These are phyloP conservation scores for Microcebus tavaratra DNA, from an alignment of 2,113 vertebrate species.

Conservation along the genomic window DNA sequence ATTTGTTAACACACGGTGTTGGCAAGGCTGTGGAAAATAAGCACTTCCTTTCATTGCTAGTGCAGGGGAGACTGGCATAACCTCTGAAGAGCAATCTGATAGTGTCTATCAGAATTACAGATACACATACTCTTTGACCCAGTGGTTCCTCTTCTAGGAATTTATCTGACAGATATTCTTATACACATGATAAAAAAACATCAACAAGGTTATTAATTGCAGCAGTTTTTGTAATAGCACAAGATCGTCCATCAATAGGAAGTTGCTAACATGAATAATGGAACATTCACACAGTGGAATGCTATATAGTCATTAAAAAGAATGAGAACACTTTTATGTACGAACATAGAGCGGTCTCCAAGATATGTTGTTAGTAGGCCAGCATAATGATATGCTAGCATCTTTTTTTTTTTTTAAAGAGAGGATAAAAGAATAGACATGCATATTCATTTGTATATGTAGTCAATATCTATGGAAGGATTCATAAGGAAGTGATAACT, in stretches of 20 bases:
- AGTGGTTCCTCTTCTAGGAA: background rate
- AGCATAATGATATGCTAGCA: background rate
- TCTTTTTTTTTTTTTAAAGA: background rate
- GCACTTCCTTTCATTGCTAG: too few species aligned
- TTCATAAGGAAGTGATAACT: background rate
- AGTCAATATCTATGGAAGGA: background rate
- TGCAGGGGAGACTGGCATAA: background rate
- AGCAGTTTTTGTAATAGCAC: background rate
- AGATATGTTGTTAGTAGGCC: background rate
- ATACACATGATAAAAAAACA: background rate
- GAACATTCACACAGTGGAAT: background rate
- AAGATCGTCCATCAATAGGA: background rate
- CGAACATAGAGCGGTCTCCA: background rate
- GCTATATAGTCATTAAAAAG: background rate
- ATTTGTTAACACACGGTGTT: background rate
- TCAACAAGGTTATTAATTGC: background rate
- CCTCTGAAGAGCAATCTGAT: background rate
- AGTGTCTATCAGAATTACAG: background rate
- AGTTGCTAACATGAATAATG: background rate
- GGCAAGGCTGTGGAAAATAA: background rate
- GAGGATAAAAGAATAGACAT: background rate
- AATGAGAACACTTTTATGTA: background rate
- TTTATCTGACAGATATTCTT: background rate
- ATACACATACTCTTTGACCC: background rate
- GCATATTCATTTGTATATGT: background rate